These are phyloP conservation scores for Crocodylus rhombifer DNA, from an alignment of 2,797 vertebrate genomes.

Conservation along the genomic window DNA sequence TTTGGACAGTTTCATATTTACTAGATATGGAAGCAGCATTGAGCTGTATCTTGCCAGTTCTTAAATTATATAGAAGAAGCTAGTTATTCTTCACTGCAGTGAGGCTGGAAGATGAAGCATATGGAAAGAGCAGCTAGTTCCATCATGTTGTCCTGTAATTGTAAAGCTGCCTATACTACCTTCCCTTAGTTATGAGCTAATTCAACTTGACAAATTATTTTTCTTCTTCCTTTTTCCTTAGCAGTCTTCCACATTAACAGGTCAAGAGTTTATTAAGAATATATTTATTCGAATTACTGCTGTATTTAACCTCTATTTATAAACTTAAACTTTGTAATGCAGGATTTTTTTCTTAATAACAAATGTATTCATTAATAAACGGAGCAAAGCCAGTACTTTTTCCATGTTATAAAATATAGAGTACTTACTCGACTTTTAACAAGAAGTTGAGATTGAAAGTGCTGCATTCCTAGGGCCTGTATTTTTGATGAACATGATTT, in stretches of 20 bases:
- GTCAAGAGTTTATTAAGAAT: background rate
- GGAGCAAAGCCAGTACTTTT: background rate
- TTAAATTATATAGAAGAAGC: background rate
- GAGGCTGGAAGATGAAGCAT: background rate
- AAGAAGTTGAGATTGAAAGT: background rate
- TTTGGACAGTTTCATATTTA: background rate
- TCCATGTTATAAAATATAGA: background rate
- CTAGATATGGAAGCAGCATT: background rate
- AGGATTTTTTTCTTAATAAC: background rate
- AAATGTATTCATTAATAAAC: background rate
- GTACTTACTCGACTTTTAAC: background rate
- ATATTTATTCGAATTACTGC: constrained; percentile 3
- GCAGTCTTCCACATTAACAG: background rate
- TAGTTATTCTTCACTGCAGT: background rate
- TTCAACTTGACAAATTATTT: background rate
- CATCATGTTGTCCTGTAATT: background rate
- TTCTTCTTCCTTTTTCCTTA: background rate
- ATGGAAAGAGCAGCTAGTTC: background rate
- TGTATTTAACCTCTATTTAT: constrained; percentile 12
- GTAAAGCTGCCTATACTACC: background rate
- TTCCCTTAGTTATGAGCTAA: background rate
- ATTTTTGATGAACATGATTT: background rate
- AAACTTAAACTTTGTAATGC: constrained; percentile 26
- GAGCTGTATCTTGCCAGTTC: background rate
- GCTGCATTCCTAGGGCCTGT: rapidly evolving